These are phyloP conservation scores for Lepidocyrtinus sp. DNA, from an alignment of 2,888 invertebrate genomes.

Conservation along the genomic window DNA sequence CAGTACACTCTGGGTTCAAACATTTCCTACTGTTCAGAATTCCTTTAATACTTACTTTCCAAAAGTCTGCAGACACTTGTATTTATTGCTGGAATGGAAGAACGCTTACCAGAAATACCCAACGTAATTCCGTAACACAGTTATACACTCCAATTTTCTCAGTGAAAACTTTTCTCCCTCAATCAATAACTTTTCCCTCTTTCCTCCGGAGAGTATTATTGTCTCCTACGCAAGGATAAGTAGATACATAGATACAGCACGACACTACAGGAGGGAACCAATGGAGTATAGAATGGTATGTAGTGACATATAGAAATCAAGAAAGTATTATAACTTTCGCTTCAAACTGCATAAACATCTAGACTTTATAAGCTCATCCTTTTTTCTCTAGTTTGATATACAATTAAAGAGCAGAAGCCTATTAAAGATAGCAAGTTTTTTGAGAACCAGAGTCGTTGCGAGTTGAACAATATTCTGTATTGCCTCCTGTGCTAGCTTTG, in stretches of 20 bases:
- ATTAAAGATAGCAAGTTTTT: neutral
- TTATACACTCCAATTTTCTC: neutral
- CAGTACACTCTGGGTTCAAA: too few species aligned
- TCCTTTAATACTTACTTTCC: too few species aligned
- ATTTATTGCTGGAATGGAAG: too few species aligned
- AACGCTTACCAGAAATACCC: too few species aligned
- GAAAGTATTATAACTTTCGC: too few species aligned
- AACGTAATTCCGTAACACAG: neutral
- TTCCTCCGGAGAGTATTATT: neutral
- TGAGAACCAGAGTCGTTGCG: neutral
- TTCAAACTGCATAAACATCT: too few species aligned
- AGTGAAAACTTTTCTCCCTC: neutral
- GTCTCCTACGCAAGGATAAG: neutral
- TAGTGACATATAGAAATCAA: too few species aligned
- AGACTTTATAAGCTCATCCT: neutral
- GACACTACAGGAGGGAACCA: neutral
- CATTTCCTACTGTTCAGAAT: too few species aligned
- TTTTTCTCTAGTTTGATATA: neutral
- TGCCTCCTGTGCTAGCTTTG: neutral
- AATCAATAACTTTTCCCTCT: constrained; percentile 16
- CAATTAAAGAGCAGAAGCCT: neutral
- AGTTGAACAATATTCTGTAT: too few species aligned
- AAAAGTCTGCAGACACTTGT: too few species aligned
- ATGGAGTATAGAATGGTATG: too few species aligned
- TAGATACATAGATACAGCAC: neutral